Percentiles rank a stretch among this genome's conserved stretches.
Conservation (phyloP, 1,140 invertebrate genomes). For the Drosophila bocki region DNA sequence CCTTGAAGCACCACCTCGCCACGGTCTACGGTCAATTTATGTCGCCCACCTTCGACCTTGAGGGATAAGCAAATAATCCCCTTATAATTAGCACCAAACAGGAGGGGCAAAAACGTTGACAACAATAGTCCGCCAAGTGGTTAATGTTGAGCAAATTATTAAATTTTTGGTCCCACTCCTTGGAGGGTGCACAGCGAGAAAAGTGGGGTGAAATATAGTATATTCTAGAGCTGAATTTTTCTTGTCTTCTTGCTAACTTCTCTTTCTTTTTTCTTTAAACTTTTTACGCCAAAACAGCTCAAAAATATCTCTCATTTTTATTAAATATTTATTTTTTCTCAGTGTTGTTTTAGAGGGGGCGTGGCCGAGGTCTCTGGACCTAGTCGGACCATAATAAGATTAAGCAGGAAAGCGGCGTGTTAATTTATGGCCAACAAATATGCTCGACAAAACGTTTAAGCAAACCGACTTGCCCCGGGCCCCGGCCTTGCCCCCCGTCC, state of each 20-base stretch:
- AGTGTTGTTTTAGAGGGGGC: not conserved
- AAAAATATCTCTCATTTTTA: not conserved
- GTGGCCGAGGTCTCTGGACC: conserved; percentile 2
- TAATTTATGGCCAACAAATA: conserved; percentile 76
- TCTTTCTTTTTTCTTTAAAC: not conserved
- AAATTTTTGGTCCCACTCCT: conserved; percentile 50
- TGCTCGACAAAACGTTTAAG: conserved; percentile 65
- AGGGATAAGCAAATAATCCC: conserved; percentile 72
- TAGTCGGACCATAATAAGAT: conserved; percentile 67
- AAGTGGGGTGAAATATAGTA: too few relatives aligned
- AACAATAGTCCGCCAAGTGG: conserved; percentile 62
- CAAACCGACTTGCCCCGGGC: conserved; percentile 3
- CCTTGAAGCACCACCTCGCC: not conserved
- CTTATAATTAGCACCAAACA: conserved; percentile 72
- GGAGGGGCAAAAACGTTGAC: conserved; percentile 49
- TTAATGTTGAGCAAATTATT: conserved; percentile 76
- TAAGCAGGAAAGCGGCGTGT: conserved; percentile 69
- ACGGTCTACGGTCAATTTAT: conserved; percentile 37
- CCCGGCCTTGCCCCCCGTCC: not conserved
- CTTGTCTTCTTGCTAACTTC: too few relatives aligned
- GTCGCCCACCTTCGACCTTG: conserved; percentile 48
- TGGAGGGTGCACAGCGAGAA: not conserved
- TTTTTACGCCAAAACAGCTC: too few relatives aligned
- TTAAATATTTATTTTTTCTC: not conserved
- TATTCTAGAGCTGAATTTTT: too few relatives aligned